These are phyloP conservation scores for Ctenoplectra terminalis DNA, from an alignment of 1,140 invertebrate species.

Conservation along the genomic window DNA sequence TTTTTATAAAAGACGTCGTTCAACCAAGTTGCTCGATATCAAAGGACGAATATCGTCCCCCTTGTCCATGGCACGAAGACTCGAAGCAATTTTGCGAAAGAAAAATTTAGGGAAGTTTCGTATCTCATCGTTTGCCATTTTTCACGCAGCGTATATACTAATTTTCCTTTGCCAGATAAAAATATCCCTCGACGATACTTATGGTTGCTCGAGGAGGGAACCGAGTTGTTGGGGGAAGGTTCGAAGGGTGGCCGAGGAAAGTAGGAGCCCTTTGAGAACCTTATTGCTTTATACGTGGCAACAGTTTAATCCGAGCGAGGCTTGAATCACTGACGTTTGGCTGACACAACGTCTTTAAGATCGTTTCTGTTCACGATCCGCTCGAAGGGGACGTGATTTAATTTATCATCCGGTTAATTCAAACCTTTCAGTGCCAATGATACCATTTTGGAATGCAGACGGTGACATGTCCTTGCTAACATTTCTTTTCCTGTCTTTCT, in stretches of 20 bases:
- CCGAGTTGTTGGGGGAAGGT: background rate
- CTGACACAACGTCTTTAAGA: background rate
- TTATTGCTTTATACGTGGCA: background rate
- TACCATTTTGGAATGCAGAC: background rate
- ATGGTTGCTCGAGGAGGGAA: background rate
- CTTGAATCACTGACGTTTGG: background rate
- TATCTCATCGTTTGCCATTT: background rate
- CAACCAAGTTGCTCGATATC: background rate
- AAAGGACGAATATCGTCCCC: background rate
- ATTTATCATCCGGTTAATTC: background rate
- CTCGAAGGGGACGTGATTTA: conserved; percentile 1
- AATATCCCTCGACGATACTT: background rate
- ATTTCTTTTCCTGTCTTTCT: background rate
- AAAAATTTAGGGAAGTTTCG: background rate
- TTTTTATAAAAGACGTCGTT: no score
- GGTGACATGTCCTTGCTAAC: background rate
- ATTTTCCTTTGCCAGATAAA: background rate
- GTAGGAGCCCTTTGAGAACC: background rate
- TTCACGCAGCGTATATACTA: background rate
- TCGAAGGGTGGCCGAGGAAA: background rate
- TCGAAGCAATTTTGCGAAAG: background rate
- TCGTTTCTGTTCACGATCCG: background rate
- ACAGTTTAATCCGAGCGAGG: background rate
- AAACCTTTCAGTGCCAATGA: conserved; percentile 6
- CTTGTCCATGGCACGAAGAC: no score